Base-by-base conservation (phyloP, 2,888 invertebrate genomes). In the Drosophila testacea region DNA sequence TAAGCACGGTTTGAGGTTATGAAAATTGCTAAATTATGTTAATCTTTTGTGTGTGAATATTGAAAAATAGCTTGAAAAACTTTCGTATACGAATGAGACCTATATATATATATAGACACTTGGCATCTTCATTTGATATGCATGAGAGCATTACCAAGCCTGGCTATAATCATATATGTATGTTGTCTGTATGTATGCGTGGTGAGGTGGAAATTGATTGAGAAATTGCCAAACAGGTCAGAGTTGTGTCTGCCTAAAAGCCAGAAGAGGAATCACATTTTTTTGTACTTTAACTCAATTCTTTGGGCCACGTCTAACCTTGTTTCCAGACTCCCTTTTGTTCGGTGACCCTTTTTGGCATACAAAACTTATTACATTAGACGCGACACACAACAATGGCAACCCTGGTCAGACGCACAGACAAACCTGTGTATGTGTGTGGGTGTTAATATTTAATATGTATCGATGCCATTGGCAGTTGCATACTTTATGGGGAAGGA, bases 1-100 rank as follows among this genome's bases (percentile, higher is more conserved):
- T 85, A 79, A 79, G 68, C 38, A 51, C 48, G 73, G 59, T 64
- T 69, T 80, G 81, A 79, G 82, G 84, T 78, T 84, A 83, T 86
- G 83, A 73, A 83, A 86, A 86, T 84, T 65, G 79, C 76, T 79
- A 84, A 79, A 86, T 86, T 85, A 84, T 84, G 84, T 73, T 83
- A 84, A 84, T 85, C 80, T 65, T 70, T 64, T 61, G 66, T 65
- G 66, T 65, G 72, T 69, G 75, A 77, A 79, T 82, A 82, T 84
- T 84, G 78, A 81, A 84, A 83, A 81, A 83, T 74, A 52, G 63
- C 52, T 28, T 6, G 11, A 46, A 34, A 48, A 65, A 55, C 48
- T 34, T 34, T 46, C 44, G 10, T 59, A 13, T 11, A 50, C 50
- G 28, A 30, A 27, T 48, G 38, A 10, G 39, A 47, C 56, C 22